Conservation (phyloP, 2,888 invertebrate genomes). For the Eucera pruinosa region DNA sequence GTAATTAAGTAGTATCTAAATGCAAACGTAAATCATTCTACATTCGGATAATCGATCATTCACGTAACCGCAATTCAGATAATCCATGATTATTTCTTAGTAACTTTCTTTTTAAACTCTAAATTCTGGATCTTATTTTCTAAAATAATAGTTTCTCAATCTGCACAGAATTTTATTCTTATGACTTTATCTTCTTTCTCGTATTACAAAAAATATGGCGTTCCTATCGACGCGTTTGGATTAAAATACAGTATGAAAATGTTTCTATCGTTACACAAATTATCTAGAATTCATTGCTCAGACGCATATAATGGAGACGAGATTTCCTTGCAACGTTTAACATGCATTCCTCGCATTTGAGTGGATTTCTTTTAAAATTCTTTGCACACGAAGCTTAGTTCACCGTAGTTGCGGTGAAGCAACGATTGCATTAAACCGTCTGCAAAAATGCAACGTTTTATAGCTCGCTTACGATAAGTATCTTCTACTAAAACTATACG, state of each 20-base stretch:
- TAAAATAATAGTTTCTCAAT: background rate
- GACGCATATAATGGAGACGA: background rate
- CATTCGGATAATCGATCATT: no score
- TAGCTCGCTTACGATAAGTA: background rate
- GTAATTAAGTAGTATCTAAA: no score
- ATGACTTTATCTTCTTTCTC: background rate
- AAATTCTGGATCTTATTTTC: no score
- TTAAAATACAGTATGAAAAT: background rate
- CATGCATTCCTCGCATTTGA: conserved; percentile 19
- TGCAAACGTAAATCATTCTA: no score
- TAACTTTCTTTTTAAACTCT: no score
- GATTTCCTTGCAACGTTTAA: conserved; percentile 24
- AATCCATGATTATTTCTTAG: no score
- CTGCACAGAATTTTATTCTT: background rate
- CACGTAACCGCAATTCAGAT: no score
- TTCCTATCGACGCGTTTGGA: background rate
- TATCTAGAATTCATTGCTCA: conserved; percentile 1
- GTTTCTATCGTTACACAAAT: background rate
- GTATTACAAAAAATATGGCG: background rate
- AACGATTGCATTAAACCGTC: background rate
- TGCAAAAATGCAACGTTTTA: background rate
- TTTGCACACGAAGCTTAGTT: conserved; percentile 22
- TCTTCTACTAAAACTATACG: background rate
- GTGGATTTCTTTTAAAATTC: conserved; percentile 39
- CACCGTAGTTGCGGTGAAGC: background rate